Evolutionary conservation across 2,888 invertebrate species (phyloP).

Genomic region (Zygogramma bicolorata): DNA sequence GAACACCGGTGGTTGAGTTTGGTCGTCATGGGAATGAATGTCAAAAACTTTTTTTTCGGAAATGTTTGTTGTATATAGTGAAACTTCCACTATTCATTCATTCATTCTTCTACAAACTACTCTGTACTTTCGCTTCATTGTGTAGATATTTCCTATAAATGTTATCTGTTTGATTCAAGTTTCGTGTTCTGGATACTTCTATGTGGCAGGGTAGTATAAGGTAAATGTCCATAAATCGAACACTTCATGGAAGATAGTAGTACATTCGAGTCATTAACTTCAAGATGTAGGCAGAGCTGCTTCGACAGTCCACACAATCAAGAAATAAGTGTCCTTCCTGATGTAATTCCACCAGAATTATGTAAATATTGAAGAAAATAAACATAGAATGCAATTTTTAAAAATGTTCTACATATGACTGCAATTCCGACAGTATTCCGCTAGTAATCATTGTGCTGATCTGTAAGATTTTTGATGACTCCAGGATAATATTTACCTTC

Average conservation of each 20-base stretch:
- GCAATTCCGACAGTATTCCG: neutral
- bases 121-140: too few relatives aligned
- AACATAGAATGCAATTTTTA: neutral
- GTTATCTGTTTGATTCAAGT: too few relatives aligned
- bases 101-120: too few relatives aligned
- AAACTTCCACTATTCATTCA: too few relatives aligned
- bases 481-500: neutral
- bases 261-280: neutral
- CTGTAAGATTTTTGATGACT: neutral
- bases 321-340: neutral
- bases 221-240: neutral
- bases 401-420: neutral
- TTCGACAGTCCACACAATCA: neutral
- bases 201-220: too few relatives aligned
- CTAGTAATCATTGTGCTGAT: neutral
- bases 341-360: neutral
- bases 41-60: too few relatives aligned
- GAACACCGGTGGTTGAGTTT: too few relatives aligned
- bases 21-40: too few relatives aligned
- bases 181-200: too few relatives aligned
- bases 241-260: neutral
- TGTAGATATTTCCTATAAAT: too few relatives aligned
- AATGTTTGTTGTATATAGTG: too few relatives aligned
- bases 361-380: neutral
- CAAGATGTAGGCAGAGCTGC: neutral